A percentile compares a stretch with the other conserved stretches of the same genome.
Conservation (phyloP, 2,113 vertebrate genomes). For the Catharus bicknelli region DNA sequence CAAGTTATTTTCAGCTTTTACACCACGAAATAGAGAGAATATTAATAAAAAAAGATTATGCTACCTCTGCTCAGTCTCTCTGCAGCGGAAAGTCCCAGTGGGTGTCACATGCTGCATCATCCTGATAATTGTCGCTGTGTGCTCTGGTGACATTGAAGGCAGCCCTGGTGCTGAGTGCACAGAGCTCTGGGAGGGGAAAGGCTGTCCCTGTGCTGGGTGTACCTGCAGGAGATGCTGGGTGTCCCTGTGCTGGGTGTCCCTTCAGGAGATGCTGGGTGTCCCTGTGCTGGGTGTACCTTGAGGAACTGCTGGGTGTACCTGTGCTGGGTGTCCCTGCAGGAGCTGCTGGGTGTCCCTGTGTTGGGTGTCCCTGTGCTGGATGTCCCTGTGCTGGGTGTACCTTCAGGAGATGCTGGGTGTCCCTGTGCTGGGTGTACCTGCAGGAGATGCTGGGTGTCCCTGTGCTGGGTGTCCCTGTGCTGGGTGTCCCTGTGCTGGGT, state of each 20-base stretch:
- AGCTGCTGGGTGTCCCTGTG: not conserved
- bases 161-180: not conserved
- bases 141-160: constrained; percentile 18
- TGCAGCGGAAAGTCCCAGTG: constrained; percentile 5
- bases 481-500: not conserved
- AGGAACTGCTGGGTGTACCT: not conserved
- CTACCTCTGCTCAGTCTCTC: constrained; percentile 35
- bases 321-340: not conserved
- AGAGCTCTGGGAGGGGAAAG: not conserved
- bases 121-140: not conserved
- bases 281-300: not conserved
- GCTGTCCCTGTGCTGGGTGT: not conserved
- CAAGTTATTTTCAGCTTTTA: constrained; percentile 61
- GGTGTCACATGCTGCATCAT: constrained; percentile 13
- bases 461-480: not conserved
- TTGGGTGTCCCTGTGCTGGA: not conserved
- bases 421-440: not conserved
- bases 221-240: not conserved
- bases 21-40: constrained; percentile 42
- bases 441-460: not conserved
- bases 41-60: constrained; percentile 10
- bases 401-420: not conserved
- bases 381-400: not conserved
- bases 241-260: not conserved
- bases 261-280: too few relatives aligned